Conservation (phyloP, 2,888 invertebrate genomes). For the Caradrina clavipalpis region DNA sequence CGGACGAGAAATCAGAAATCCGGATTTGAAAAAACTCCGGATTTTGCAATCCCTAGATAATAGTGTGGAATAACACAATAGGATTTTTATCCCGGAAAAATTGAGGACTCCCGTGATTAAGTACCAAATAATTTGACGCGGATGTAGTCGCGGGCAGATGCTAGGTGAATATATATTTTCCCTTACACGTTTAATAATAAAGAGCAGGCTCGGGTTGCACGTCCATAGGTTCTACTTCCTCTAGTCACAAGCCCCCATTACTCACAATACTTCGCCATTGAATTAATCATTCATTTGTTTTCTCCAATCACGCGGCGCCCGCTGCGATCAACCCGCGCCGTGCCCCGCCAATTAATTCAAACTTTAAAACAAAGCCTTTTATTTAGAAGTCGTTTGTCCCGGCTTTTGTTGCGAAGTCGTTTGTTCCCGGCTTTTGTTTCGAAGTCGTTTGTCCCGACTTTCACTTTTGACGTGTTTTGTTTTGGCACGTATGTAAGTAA, state of each 20-base stretch:
- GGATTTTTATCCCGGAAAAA: too few species aligned
- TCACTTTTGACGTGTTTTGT: constrained; percentile 21
- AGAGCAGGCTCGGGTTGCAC: not conserved
- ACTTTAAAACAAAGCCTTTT: constrained; percentile 46
- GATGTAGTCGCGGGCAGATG: too few species aligned
- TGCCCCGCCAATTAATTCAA: constrained; percentile 50
- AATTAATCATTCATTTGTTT: constrained; percentile 57
- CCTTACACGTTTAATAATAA: too few species aligned
- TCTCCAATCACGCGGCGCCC: constrained; percentile 35
- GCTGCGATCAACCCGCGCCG: constrained; percentile 40
- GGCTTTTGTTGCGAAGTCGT: constrained; percentile 40
- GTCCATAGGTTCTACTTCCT: constrained; percentile 20
- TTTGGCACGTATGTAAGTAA: constrained; percentile 17
- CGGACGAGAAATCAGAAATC: too few species aligned
- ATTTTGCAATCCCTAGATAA: too few species aligned
- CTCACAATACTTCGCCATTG: constrained; percentile 37
- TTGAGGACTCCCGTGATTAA: too few species aligned
- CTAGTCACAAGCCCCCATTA: constrained; percentile 39
- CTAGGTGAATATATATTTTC: too few species aligned
- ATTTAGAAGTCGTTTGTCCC: constrained; percentile 34
- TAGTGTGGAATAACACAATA: too few species aligned
- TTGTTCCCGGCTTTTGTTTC: constrained; percentile 36
- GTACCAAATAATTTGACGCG: too few species aligned
- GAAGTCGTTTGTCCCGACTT: constrained; percentile 34
- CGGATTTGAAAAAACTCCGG: too few species aligned